These are phyloP conservation scores for Aeoliscus strigatus DNA, from an alignment of 2,797 vertebrate genomes.

Conservation along the genomic window DNA sequence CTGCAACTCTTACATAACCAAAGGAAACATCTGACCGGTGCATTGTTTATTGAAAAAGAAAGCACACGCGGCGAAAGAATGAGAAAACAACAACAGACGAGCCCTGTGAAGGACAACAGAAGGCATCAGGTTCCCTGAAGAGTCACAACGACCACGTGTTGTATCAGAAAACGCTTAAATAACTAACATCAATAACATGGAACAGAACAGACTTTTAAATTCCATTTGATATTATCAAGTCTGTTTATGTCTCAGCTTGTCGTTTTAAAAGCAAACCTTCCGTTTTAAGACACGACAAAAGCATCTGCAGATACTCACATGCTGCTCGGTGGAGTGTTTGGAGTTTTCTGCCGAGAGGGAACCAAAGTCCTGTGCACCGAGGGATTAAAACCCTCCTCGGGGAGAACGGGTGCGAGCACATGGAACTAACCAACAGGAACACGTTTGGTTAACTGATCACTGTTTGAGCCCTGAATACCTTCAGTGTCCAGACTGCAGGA, in stretches of 20 bases:
- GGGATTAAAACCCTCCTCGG: conserved; percentile 36
- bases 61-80: neutral
- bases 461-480: conserved; percentile 9
- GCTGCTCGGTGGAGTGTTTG: conserved; percentile 18
- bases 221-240: neutral
- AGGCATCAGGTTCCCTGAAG: no score
- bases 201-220: no score
- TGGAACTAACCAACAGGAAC: conserved; percentile 50
- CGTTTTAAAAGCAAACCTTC: no score
- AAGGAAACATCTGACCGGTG: conserved; percentile 41
- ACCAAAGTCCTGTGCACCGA: conserved; percentile 45
- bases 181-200: no score
- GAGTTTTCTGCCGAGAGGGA: conserved; percentile 28
- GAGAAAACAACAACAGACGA: conserved; percentile 4
- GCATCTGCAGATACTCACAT: conserved; percentile 55
- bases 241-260: no score
- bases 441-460: conserved; percentile 31
- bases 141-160: no score
- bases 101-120: no score
- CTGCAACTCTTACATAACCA: conserved; percentile 37
- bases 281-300: no score
- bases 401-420: conserved; percentile 45
- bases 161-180: neutral
- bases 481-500: neutral
- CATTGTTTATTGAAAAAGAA: conserved; percentile 34